Conservation (phyloP, 92 coral and sea anemone genomes). For the Paramuricea clavata region DNA sequence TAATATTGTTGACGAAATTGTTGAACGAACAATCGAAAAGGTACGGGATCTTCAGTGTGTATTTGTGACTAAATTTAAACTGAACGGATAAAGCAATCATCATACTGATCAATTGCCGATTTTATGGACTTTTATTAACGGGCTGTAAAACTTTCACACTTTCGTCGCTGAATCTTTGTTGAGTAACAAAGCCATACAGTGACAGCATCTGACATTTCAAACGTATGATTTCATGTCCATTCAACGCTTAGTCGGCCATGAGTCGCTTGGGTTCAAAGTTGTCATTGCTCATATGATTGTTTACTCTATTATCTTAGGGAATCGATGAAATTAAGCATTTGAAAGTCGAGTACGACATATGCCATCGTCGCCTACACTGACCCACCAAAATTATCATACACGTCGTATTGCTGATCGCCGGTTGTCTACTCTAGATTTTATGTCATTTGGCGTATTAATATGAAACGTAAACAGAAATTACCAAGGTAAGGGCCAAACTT, state of each 20-base stretch:
- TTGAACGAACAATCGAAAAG: background rate
- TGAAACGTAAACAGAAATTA: conserved; percentile 13
- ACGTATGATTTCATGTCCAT: background rate
- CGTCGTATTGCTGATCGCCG: background rate
- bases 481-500: background rate
- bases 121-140: no score
- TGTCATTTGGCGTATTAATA: background rate
- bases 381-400: background rate
- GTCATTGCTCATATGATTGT: background rate
- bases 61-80: no score
- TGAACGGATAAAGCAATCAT: no score
- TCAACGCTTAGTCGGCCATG: background rate
- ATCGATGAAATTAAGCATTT: background rate
- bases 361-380: background rate
- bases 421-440: background rate
- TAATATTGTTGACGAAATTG: background rate
- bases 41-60: no score
- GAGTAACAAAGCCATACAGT: background rate
- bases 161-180: background rate
- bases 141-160: background rate
- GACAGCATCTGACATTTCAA: background rate
- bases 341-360: background rate
- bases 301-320: background rate
- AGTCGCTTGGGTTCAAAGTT: background rate
- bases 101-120: no score